Conservation (phyloP, 2,113 vertebrate species). For the Rhegmatorhina hoffmannsi region DNA sequence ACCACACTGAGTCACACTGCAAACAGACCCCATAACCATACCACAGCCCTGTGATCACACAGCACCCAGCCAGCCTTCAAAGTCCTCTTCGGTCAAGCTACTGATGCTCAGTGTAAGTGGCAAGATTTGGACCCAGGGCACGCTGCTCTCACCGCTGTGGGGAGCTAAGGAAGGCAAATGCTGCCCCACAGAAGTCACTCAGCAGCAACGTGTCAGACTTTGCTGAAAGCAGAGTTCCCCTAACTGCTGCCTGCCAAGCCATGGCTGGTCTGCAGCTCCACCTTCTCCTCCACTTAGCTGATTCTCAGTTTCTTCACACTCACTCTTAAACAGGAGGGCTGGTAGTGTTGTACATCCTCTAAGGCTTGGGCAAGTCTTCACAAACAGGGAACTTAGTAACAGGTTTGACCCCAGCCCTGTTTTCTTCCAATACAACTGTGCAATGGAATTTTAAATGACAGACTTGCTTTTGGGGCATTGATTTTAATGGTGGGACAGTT, state of each 20-base stretch:
- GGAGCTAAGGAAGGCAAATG: background rate
- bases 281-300: background rate
- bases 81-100: background rate
- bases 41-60: fast-evolving
- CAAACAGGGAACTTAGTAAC: background rate
- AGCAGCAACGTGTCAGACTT: background rate
- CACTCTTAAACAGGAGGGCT: background rate
- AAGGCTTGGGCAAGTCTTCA: background rate
- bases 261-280: background rate
- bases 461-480: background rate
- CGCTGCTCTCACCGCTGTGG: fast-evolving
- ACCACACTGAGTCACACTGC: background rate
- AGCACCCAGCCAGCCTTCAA: background rate
- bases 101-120: background rate
- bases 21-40: background rate
- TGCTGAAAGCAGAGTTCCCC: background rate
- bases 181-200: background rate
- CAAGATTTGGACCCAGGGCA: background rate
- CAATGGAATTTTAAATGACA: background rate
- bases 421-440: background rate
- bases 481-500: background rate
- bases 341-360: fast-evolving
- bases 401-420: background rate
- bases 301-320: background rate
- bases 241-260: background rate